Base-by-base conservation (phyloP, 2,113 vertebrate genomes). In the Synchiropus splendidus region DNA sequence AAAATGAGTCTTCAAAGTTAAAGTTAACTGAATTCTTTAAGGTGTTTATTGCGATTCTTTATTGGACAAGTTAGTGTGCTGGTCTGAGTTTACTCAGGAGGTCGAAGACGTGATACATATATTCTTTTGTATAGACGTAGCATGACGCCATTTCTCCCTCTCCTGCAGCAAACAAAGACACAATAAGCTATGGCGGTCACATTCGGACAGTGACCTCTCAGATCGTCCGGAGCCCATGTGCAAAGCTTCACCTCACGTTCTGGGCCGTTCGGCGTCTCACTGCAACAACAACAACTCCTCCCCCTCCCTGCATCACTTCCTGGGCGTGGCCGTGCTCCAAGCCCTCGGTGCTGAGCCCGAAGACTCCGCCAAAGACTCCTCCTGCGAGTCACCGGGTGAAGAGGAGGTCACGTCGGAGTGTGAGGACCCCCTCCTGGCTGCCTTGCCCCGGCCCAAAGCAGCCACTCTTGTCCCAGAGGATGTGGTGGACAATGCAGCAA, bases 101-200 rank as follows among this genome's bases (percentile, higher is more conserved):
- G n/a, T n/a, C n/a, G n/a, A n/a, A n/a, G n/a, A n/a, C n/a, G n/a
- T n/a, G n/a, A n/a, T n/a, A n/a, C n/a, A n/a, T n/a, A n/a, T n/a
- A n/a, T n/a, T n/a, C n/a, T n/a, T n/a, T n/a, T n/a, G n/a, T n/a
- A n/a, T n/a, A n/a, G n/a, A n/a, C n/a, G n/a, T n/a, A n/a, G n/a
- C n/a, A n/a, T n/a, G n/a, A n/a, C 8, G 2, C 6, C 3, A 9
- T 36, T 36, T 16, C 0, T 46, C 34, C 52, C 1, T 49, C 51
- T 52, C 56, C 0, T 74, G 68, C 85, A 98, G 95, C 81, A 98
- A 98, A 73, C 95, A 98, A 66, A 77, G 95, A 2, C 95, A 98
- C 58, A 98, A 98, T 54, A 98, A 98, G 51, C 86, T 98, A 9
- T 98, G 95, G 95, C 88, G 94, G 45, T 98, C 94, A 0, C 95